Base-by-base conservation (phyloP, 2,888 invertebrate genomes). In the Pseudeuparius sepicola region DNA sequence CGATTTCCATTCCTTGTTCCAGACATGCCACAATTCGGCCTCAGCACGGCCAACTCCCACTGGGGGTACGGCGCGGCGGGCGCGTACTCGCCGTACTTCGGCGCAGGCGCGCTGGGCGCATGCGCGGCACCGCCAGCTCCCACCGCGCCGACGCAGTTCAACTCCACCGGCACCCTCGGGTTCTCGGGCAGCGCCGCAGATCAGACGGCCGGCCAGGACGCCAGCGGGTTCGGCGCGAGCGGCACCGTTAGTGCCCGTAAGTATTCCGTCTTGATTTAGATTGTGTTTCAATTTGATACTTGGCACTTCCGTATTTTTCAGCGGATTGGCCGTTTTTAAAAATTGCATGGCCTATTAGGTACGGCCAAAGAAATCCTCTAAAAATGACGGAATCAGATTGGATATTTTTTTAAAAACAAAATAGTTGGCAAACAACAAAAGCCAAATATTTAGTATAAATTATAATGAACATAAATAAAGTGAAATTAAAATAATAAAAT, bases 11-110 rank as follows among this genome's bases (percentile, higher is more conserved):
- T 15, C n/a, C 42, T 46, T 47, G 39, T 53, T 59, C 3, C 65
- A 86, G 85, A 86, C 63, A 85, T 87, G 84, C 76, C 84, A 48
- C 85, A 85, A 62, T 86, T 87, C 57, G 83, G 85, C 26, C 64
- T 85, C 56, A 81, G 84, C 60, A 79, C 83, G 52, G 78, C 83
- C 51, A 87, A 88, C 62, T 80, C 85, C 7, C 84, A 84, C 57
- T 88, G 88, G 88, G 86, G 88, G 44, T 87, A 87, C 59, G 79
- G 87, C 24, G 76, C 85, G 27, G 81, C 87, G 15, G 80, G 83
- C 37, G 86, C 85, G 9, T 89, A 88, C 61, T 85, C 87, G 1
- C 84, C 87, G 9, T 89, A 88, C 59, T 69, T 88, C 52, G 76
- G 75, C 26, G 64, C 70, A 29, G 73, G 76, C 51, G 71, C 75